phyloP scores from a whole-genome alignment of 2,113 vertebrate species.

The Gallinago jamesoni region DNA sequence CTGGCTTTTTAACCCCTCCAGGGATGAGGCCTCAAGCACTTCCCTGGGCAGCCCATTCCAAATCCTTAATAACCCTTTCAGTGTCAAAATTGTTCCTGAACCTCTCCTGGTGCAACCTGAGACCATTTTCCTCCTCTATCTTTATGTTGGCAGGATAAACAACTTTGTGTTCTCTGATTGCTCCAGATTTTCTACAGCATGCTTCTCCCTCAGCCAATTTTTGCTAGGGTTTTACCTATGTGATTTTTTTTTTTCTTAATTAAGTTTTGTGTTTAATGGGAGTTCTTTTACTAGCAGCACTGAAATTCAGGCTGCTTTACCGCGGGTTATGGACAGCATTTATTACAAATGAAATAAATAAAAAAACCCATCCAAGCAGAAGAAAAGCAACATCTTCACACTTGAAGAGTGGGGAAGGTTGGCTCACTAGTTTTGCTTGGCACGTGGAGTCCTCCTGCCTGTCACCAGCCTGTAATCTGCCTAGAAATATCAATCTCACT shows the following conservation, averaged over 20 bases:
- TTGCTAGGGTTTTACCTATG: not conserved
- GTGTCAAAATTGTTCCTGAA: too few relatives aligned
- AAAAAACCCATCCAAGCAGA: not conserved
- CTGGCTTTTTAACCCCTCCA: too few relatives aligned
- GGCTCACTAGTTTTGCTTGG: constrained; percentile 27
- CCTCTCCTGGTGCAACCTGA: too few relatives aligned
- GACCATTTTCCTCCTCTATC: not conserved
- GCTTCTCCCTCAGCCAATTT: not conserved
- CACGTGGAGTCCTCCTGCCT: not conserved
- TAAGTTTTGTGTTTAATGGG: not conserved
- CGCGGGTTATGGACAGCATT: not conserved
- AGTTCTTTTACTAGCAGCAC: not conserved
- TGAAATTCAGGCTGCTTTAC: not conserved
- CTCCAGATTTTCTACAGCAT: not conserved
- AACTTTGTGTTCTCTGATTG: not conserved
- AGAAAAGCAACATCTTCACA: not conserved
- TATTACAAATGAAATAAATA: not conserved
- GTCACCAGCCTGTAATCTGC: not conserved
- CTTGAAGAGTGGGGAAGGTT: not conserved
- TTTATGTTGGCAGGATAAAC: not conserved
- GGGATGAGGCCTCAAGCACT: too few relatives aligned
- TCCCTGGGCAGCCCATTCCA: too few relatives aligned
- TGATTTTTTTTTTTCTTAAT: not conserved
- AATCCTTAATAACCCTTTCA: too few relatives aligned
- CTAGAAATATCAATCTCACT: not conserved